A percentile compares a stretch with the other conserved stretches of the same genome.
Conservation (phyloP, 2,797 vertebrate species). For the Danio jaintianensis region DNA sequence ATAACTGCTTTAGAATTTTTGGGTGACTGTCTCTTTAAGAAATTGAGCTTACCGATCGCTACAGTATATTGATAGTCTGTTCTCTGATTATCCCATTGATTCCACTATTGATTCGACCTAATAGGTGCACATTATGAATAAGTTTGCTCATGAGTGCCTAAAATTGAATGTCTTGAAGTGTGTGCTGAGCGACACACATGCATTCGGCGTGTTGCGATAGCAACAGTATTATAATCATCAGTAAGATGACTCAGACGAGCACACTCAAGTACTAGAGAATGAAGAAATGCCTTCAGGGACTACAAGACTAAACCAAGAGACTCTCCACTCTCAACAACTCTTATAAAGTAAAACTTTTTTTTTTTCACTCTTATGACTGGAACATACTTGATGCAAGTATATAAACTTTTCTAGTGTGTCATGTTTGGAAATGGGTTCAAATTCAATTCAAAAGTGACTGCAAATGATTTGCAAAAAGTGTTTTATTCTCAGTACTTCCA, state of each 20-base stretch:
- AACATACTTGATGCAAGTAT: background rate
- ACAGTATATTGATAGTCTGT: background rate
- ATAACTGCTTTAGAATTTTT: background rate
- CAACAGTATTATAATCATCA: conserved; percentile 38
- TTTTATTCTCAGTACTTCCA: too few species aligned
- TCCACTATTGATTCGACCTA: conserved; percentile 12
- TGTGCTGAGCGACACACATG: background rate
- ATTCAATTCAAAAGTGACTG: background rate
- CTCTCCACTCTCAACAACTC: conserved; percentile 19
- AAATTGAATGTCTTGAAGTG: background rate
- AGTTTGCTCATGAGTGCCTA: background rate
- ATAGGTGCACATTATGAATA: conserved; percentile 20
- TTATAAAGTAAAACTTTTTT: conserved; percentile 22
- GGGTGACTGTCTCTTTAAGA: background rate
- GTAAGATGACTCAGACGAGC: conserved; percentile 28
- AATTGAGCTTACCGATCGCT: background rate
- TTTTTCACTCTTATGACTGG: background rate
- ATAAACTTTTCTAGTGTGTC: background rate
- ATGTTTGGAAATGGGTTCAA: background rate
- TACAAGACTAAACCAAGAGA: conserved; percentile 28
- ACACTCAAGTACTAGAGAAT: conserved; percentile 14
- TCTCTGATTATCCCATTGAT: conserved; percentile 12
- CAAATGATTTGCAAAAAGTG: too few species aligned
- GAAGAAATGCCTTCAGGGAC: conserved; percentile 36
- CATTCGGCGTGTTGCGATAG: conserved; percentile 14